A percentile compares a stretch with the other conserved stretches of the same genome.
phyloP scores from a whole-genome alignment of 2,113 vertebrate species.

The Acinonyx jubatus region DNA sequence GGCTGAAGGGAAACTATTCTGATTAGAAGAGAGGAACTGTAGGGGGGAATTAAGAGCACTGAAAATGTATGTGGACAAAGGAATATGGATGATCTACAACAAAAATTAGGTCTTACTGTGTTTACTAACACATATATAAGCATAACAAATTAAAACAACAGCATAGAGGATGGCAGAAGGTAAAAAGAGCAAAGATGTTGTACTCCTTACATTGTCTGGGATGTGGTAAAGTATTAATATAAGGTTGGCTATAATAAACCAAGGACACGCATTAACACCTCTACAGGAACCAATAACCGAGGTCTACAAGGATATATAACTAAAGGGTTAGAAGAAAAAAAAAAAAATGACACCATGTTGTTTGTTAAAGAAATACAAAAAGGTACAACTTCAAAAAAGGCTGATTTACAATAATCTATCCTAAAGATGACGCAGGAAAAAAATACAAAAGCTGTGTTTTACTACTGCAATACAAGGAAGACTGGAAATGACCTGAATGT shows the following conservation, averaged over 20 bases:
- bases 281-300: not conserved
- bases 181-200: not conserved
- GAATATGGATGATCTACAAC: not conserved
- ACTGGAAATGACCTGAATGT: not conserved
- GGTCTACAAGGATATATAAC: not conserved
- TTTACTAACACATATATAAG: not conserved
- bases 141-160: not conserved
- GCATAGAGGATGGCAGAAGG: not conserved
- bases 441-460: not conserved
- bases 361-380: not conserved
- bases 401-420: not conserved
- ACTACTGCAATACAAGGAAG: not conserved
- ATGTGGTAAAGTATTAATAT: not conserved
- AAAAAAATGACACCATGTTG: not conserved
- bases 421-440: not conserved
- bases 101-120: not conserved
- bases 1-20: not conserved
- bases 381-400: not conserved
- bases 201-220: not conserved
- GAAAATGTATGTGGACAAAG: not conserved
- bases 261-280: not conserved
- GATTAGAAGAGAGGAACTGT: not conserved
- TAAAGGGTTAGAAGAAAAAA: not conserved
- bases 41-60: not conserved
- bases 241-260: not conserved